phyloP scores from a whole-genome alignment of 2,888 invertebrate genomes.

The Nomada goodeniana region DNA sequence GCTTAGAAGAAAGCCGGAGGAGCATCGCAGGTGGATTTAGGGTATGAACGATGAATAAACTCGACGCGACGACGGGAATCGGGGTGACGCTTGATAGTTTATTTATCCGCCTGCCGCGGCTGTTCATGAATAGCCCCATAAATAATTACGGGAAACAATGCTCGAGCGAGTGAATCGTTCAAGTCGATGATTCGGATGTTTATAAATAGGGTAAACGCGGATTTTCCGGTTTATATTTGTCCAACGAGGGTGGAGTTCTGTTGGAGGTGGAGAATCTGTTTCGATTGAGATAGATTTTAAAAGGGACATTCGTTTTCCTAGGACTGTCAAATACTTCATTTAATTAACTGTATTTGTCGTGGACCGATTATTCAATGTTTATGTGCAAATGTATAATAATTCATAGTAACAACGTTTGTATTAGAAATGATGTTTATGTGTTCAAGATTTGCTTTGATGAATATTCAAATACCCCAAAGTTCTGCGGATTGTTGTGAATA shows the following conservation, averaged over 20 bases:
- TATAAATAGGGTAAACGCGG: background rate
- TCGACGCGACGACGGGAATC: background rate
- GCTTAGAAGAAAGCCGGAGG: background rate
- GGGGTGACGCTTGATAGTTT: background rate
- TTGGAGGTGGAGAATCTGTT: too few relatives aligned
- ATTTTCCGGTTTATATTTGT: background rate
- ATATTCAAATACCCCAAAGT: too few relatives aligned
- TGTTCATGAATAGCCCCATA: background rate
- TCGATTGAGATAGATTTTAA: background rate
- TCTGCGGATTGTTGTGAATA: too few relatives aligned
- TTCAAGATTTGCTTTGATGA: too few relatives aligned
- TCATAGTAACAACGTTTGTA: too few relatives aligned
- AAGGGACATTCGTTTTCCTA: too few relatives aligned
- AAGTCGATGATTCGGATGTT: background rate
- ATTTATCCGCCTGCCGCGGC: background rate
- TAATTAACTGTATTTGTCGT: too few relatives aligned
- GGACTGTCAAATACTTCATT: too few relatives aligned
- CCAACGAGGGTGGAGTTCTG: background rate
- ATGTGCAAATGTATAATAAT: too few relatives aligned
- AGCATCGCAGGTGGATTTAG: background rate
- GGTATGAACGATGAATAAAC: background rate
- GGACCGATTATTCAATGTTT: too few relatives aligned
- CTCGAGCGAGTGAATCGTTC: background rate
- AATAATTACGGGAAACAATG: conserved; percentile 4
- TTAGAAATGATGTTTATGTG: too few relatives aligned